Conservation (phyloP, 2,888 invertebrate genomes). For the Monochamus alternatus region DNA sequence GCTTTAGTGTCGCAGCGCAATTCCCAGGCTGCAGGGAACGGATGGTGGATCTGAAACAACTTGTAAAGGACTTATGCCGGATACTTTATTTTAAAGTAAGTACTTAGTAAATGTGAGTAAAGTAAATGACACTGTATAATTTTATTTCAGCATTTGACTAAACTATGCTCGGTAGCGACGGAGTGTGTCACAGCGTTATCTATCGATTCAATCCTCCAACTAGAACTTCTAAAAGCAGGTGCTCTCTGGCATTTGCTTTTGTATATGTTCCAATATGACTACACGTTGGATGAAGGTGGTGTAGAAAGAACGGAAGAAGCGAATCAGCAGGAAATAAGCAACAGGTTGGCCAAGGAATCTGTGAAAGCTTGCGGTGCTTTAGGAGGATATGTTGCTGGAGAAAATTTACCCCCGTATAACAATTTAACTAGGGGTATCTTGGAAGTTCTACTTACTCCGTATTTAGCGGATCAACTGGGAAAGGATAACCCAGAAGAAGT, state of each 20-base stretch:
- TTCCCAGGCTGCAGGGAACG: slow-evolving; percentile 93
- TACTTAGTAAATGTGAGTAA: background rate
- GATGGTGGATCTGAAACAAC: slow-evolving; percentile 89
- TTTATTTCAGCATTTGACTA: slow-evolving; percentile 81
- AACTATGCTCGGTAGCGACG: slow-evolving; percentile 89
- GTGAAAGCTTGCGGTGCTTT: slow-evolving; percentile 89
- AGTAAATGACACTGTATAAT: background rate
- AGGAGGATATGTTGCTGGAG: slow-evolving; percentile 77
- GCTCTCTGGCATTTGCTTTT: slow-evolving; percentile 93
- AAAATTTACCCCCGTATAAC: slow-evolving; percentile 74
- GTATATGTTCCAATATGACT: slow-evolving; percentile 95
- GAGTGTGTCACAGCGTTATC: slow-evolving; percentile 92
- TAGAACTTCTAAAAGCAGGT: slow-evolving; percentile 87
- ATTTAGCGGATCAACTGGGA: slow-evolving; percentile 84
- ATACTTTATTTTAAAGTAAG: slow-evolving; percentile 88
- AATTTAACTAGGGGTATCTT: slow-evolving; percentile 74
- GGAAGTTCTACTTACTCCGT: slow-evolving; percentile 87
- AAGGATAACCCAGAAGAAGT: slow-evolving; percentile 84
- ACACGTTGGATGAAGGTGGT: slow-evolving; percentile 96
- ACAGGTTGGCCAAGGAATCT: slow-evolving; percentile 91
- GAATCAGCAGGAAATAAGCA: slow-evolving; percentile 93
- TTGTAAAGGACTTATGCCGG: slow-evolving; percentile 89
- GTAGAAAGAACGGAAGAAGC: slow-evolving; percentile 88
- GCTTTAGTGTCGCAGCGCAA: slow-evolving; percentile 95
- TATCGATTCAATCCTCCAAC: slow-evolving; percentile 89